Percentiles rank a stretch among this genome's conserved stretches.
phyloP scores from a whole-genome alignment of 2,113 vertebrate genomes.

The Acrocephalus arundinaceus region DNA sequence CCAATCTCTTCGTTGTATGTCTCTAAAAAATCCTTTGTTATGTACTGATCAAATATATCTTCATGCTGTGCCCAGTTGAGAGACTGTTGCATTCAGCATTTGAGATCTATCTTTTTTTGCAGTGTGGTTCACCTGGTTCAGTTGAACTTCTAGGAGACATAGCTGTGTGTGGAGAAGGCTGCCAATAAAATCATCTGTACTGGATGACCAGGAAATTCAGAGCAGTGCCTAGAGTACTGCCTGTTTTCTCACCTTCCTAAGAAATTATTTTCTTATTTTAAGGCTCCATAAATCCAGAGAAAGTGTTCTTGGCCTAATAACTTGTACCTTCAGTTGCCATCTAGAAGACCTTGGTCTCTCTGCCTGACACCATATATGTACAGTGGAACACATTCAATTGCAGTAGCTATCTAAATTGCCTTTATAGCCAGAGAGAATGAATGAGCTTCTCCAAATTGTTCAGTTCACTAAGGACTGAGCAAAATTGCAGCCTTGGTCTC shows the following conservation, averaged over 20 bases:
- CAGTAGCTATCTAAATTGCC: background rate
- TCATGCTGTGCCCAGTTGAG: background rate
- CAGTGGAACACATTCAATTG: background rate
- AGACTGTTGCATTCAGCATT: background rate
- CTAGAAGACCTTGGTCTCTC: background rate
- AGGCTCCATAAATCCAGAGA: background rate
- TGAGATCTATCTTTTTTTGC: background rate
- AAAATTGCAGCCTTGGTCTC: background rate
- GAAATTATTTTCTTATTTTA: background rate
- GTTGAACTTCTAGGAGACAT: background rate
- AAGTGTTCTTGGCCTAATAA: background rate
- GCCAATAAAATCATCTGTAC: background rate
- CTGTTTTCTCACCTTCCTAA: background rate
- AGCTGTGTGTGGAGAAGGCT: background rate
- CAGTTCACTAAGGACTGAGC: background rate
- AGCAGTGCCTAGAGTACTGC: background rate
- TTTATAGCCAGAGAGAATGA: background rate
- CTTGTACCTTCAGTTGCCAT: background rate
- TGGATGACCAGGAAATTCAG: background rate
- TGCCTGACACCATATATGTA: background rate
- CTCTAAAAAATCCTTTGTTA: background rate
- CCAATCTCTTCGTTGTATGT: background rate
- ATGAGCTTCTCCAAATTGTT: background rate
- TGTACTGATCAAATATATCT: background rate
- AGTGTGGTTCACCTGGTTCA: background rate